phyloP scores from a whole-genome alignment of 2,888 invertebrate genomes.

The Mythimna albipuncta region DNA sequence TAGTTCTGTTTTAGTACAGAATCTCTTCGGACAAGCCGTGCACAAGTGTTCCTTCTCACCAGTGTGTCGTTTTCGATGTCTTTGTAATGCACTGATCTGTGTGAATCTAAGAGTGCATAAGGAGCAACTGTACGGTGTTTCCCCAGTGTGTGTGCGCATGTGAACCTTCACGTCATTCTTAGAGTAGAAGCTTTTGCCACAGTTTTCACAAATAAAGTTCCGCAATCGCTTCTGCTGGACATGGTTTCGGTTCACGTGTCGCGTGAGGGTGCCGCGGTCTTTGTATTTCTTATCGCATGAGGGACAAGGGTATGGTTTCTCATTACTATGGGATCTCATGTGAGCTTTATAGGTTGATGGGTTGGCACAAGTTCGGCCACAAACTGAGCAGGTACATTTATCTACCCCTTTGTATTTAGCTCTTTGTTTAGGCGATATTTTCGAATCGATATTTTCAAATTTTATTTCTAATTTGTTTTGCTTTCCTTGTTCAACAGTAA shows the following conservation, averaged over 20 bases:
- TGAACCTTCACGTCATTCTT: constrained; percentile 80
- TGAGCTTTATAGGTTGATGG: constrained; percentile 75
- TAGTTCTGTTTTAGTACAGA: constrained; percentile 80
- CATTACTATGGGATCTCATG: constrained; percentile 79
- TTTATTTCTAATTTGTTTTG: constrained; percentile 34
- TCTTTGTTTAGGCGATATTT: constrained; percentile 43
- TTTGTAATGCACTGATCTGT: constrained; percentile 76
- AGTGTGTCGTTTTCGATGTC: constrained; percentile 79
- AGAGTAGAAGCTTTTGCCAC: constrained; percentile 82
- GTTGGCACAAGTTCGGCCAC: constrained; percentile 73
- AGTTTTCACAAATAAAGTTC: constrained; percentile 82
- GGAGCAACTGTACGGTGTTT: constrained; percentile 82
- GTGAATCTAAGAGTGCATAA: constrained; percentile 78
- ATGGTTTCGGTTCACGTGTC: constrained; percentile 79
- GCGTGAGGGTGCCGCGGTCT: constrained; percentile 76
- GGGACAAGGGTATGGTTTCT: constrained; percentile 75
- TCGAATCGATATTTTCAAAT: constrained; percentile 30
- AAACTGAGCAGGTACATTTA: constrained; percentile 71
- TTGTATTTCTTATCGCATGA: constrained; percentile 81
- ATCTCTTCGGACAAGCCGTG: constrained; percentile 77
- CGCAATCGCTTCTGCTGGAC: constrained; percentile 68
- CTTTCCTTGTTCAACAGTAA: constrained; percentile 43
- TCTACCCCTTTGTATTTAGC: constrained; percentile 55
- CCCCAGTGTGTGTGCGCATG: constrained; percentile 82
- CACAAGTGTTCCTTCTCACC: constrained; percentile 77